Conservation (phyloP, 1,140 invertebrate species). For the Aricia agestis region DNA sequence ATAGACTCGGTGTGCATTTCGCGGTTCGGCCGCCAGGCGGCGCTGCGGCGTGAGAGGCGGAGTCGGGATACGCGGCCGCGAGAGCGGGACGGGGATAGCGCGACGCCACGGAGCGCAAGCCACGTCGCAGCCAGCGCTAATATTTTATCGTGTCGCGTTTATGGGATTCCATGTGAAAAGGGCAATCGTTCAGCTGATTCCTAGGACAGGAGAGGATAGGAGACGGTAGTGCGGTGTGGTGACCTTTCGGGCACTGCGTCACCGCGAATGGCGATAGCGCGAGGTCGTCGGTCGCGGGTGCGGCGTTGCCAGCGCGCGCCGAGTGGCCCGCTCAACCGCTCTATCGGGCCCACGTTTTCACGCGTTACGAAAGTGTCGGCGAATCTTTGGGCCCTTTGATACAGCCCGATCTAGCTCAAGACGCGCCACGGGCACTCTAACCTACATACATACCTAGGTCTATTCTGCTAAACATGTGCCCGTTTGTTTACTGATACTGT, state of each 20-base stretch:
- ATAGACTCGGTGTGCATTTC: conserved; percentile 62
- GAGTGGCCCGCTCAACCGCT: conserved; percentile 23
- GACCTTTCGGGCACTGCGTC: conserved; percentile 62
- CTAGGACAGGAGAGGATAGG: conserved; percentile 44
- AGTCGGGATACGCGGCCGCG: conserved; percentile 46
- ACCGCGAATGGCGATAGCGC: conserved; percentile 57
- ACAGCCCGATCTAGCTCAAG: conserved; percentile 39
- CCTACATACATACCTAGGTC: conserved; percentile 40
- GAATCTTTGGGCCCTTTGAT: conserved; percentile 45
- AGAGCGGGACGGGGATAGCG: conserved; percentile 41
- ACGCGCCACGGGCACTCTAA: conserved; percentile 38
- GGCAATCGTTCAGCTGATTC: conserved; percentile 52
- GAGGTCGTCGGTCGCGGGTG: conserved; percentile 65
- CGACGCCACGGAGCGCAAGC: conserved; percentile 40
- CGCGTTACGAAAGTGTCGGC: conserved; percentile 61
- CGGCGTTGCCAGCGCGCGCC: conserved; percentile 61
- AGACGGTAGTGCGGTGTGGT: conserved; percentile 41
- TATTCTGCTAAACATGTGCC: neutral
- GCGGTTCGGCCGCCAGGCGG: conserved; percentile 60
- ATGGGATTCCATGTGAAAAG: conserved; percentile 53
- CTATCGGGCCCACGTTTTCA: conserved; percentile 50
- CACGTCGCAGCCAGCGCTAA: conserved; percentile 47
- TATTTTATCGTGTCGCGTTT: conserved; percentile 57
- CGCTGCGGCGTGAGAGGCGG: conserved; percentile 54
- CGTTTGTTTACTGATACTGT: neutral